Percentiles rank a stretch among this genome's conserved stretches.
phyloP scores from a whole-genome alignment of 1,140 invertebrate species.

The Saxidomus purpurata region DNA sequence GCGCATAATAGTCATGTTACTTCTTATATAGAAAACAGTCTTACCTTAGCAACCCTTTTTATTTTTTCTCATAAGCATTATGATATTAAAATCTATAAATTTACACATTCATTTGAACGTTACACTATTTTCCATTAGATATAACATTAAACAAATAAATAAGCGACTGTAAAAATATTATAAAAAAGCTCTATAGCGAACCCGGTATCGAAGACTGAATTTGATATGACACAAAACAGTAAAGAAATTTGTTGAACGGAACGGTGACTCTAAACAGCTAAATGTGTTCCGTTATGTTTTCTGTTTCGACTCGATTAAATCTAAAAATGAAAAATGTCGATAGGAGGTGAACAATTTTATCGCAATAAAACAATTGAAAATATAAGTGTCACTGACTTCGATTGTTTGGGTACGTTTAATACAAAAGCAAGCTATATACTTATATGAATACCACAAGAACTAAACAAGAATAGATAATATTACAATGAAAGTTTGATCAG shows the following conservation, averaged over 20 bases:
- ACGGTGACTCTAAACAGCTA: not conserved
- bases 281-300: not conserved
- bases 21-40: too few species aligned
- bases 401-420: not conserved
- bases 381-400: not conserved
- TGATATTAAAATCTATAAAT: too few species aligned
- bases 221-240: not conserved
- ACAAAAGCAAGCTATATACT: not conserved
- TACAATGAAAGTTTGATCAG: too few species aligned
- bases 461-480: too few species aligned
- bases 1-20: too few species aligned
- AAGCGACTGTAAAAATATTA: not conserved
- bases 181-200: not conserved
- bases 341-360: not conserved
- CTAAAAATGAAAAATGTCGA: not conserved
- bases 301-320: not conserved
- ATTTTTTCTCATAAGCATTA: too few species aligned
- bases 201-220: not conserved
- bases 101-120: too few species aligned
- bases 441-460: too few species aligned
- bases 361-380: not conserved
- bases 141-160: not conserved
- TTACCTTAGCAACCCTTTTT: too few species aligned
- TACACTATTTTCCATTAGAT: too few species aligned
- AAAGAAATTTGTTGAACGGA: not conserved